Base-by-base conservation (phyloP, 2,888 invertebrate genomes). In the Thecocarcelia acutangulata region DNA sequence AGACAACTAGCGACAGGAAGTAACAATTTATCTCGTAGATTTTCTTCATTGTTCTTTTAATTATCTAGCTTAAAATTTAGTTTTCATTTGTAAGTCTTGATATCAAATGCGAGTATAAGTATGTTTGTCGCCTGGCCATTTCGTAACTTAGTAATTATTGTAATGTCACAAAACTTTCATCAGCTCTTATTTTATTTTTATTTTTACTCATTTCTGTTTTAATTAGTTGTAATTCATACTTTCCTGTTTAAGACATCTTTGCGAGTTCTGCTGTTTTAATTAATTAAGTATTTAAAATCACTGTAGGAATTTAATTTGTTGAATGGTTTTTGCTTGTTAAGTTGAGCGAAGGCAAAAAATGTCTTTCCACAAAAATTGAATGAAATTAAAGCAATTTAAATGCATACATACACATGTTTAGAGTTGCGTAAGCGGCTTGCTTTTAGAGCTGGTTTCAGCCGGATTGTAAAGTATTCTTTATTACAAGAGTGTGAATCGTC, bases 141-240 rank as follows among this genome's bases (percentile, higher is more conserved):
- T 52, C 37, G 40, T 12, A 40, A 40, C 63, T 50, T 37, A 28
- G n/a, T 44, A 59, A 56, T 28, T 68, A 15, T 40, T 72, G 63
- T 56, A 56, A 44, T 59, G 24, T 40, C 74, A 58, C 56, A 69
- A 73, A 73, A 87, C 85, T 85, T 86, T 81, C 84, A 83, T 84
- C 84, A 82, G 80, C 85, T 85, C 84, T 83, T 80, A 58, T 83
- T 82, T 48, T 50, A n/a, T 52, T 33, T 4, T 58, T 58, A 17
- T 48, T 61, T 1, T 66, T 48, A 17, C 33, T 5, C 9, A 33
- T 33, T 33, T 33, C 9, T 33, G 33, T 84, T 85, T 86, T 87
- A 87, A 87, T 87, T 87, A 87, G 86, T 75, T 83, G 85, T 86
- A 88, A 88, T 88, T 86, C 77, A 84, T 81, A 88, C 87, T 88